phyloP scores from a whole-genome alignment of 2,888 invertebrate genomes.

The Blera fallax region DNA sequence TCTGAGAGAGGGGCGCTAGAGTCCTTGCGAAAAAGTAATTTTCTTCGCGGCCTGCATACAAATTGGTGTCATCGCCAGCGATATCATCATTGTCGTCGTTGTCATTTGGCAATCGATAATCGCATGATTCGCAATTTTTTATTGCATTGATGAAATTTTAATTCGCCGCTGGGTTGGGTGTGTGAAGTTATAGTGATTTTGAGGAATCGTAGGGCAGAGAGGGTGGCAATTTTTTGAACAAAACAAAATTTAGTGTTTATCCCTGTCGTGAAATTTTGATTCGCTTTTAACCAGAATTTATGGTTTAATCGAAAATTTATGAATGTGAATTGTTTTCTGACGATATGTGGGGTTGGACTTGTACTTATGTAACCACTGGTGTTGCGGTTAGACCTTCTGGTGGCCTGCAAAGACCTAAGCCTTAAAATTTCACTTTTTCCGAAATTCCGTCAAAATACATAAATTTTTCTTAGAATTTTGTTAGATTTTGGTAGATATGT shows the following conservation, averaged over 20 bases:
- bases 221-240: not conserved
- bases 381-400: too few species aligned
- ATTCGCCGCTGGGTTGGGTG: not conserved
- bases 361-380: too few species aligned
- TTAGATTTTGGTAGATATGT: too few species aligned
- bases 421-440: too few species aligned
- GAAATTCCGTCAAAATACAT: too few species aligned
- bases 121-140: slow-evolving; percentile 52
- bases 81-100: slow-evolving; percentile 23
- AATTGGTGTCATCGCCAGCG: slow-evolving; percentile 61
- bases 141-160: slow-evolving; percentile 64
- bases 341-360: too few species aligned
- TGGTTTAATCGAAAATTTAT: not conserved
- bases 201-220: not conserved
- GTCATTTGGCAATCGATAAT: slow-evolving; percentile 63
- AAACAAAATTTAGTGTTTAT: not conserved
- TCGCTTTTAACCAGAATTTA: not conserved
- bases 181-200: not conserved
- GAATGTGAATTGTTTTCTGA: not conserved
- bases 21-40: slow-evolving; percentile 64
- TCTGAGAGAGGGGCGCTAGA: not conserved
- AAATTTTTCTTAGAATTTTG: too few species aligned
- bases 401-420: too few species aligned
- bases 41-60: slow-evolving; percentile 69
- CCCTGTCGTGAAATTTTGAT: not conserved